These are phyloP conservation scores for Drosophila pseudoananassae DNA, from an alignment of 1,140 invertebrate species.

Conservation along the genomic window DNA sequence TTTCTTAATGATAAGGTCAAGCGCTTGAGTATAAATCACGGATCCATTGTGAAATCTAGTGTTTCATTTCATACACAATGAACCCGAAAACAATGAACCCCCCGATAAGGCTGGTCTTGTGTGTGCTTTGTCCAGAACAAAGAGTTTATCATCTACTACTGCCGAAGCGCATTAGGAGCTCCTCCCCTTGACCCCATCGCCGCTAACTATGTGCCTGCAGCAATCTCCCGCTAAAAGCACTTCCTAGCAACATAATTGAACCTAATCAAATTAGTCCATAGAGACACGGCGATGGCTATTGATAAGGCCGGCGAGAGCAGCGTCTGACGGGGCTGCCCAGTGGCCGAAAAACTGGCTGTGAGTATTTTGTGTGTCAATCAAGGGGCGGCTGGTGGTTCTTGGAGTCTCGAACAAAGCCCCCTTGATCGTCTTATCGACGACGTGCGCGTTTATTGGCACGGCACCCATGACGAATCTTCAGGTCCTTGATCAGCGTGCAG, in stretches of 20 bases:
- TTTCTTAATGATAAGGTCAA: not conserved
- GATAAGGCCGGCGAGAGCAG: constrained; percentile 23
- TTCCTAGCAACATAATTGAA: constrained; percentile 43
- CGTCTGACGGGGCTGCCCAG: no score
- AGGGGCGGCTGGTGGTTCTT: not conserved
- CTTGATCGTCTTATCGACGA: constrained; percentile 44
- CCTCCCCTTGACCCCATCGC: not conserved
- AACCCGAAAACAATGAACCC: constrained; percentile 27
- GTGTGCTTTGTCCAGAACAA: constrained; percentile 35
- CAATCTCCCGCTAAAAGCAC: constrained; percentile 2
- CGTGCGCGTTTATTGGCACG: constrained; percentile 24
- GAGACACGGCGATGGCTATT: constrained; percentile 14
- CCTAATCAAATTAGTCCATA: constrained; percentile 38
- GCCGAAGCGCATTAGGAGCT: constrained; percentile 13
- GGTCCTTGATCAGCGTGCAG: constrained; percentile 6
- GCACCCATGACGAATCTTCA: constrained; percentile 22
- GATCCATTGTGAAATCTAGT: constrained; percentile 18
- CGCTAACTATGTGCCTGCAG: not conserved
- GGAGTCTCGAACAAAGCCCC: constrained; percentile 31
- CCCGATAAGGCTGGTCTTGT: constrained; percentile 20
- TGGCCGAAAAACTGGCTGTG: not conserved
- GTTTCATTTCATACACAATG: constrained; percentile 10
- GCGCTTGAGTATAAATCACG: not conserved
- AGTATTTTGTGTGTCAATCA: constrained; percentile 49
- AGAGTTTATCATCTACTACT: constrained; percentile 39